Base-by-base conservation (phyloP, 1,140 invertebrate genomes). In the Caenorhabditis briggsae region DNA sequence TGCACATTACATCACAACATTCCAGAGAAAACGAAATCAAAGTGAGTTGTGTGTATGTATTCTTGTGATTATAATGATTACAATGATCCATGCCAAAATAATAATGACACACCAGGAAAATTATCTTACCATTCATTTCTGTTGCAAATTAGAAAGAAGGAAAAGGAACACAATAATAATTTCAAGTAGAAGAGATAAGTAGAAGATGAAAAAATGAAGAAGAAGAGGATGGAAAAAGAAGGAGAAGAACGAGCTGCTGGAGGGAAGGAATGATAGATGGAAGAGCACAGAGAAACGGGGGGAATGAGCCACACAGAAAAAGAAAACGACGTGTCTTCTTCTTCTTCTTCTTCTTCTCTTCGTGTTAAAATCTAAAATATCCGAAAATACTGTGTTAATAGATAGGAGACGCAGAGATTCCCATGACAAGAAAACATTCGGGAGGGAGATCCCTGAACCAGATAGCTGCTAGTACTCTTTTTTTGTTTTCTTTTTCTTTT, bases 221-320 rank as follows among this genome's bases (percentile, higher is more conserved):
- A 83, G 82, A 83, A 59, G 74, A 55, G n/a, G 56, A 23, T n/a
- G 56, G 56, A 59, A n/a, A 18, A 70, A 78, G 70, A 50, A 78
- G 70, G 23, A 78, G 70, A 78, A 50, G 43, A 25, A 78, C 33
- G 33, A 50, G 70, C 18, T 61, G 16, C 14, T 2, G 58, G 25
- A 41, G 50, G 55, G 50, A 20, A 23, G n/a, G 20, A 14, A 16
- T 18, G 41, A 41, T 18, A 46, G 14, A 46, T 16, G 41, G 5
- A 53, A n/a, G 23, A 78, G n/a, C 11, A 78, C 46, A 78, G 41
- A 14, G n/a, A 78, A 14, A 16, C 16, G 46, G 33, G 11, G 5
- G 64, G 33, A 50, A 50, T 18, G 33, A 33, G 33, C 33, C 33
- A 33, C 33, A 33, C 33, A 11, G 46, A 6, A 78, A 2, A 12